phyloP scores from a whole-genome alignment of 2,797 vertebrate genomes.

The Stomatorhinus walkeri region DNA sequence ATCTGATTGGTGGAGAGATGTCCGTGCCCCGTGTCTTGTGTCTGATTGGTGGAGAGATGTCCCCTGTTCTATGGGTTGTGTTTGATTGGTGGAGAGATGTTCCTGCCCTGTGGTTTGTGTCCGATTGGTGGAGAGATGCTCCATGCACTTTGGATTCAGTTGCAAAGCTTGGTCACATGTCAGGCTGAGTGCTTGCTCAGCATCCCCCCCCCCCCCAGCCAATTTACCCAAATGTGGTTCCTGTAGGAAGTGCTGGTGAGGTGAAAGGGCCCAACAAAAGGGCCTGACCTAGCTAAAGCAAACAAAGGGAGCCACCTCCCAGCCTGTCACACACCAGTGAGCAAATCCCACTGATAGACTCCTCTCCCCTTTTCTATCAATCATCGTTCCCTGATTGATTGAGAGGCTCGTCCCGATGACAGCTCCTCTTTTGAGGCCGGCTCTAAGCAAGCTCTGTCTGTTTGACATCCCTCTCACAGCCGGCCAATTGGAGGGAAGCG shows the following conservation, averaged over 20 bases:
- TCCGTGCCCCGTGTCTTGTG: no score
- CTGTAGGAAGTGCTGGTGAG: slow-evolving; percentile 21
- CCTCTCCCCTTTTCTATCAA: slow-evolving; percentile 25
- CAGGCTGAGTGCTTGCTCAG: neutral
- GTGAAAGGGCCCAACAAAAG: slow-evolving; percentile 15
- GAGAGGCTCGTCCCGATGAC: slow-evolving; percentile 3
- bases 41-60: no score
- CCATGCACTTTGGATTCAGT: neutral
- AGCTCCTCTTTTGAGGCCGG: slow-evolving; percentile 12
- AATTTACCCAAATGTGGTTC: neutral
- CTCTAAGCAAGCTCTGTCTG: neutral
- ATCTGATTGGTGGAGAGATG: no score
- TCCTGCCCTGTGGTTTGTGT: neutral
- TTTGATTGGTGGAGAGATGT: no score
- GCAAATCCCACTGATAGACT: slow-evolving; percentile 14
- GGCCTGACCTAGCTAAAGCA: neutral
- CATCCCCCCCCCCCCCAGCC: neutral
- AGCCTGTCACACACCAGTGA: slow-evolving; percentile 25
- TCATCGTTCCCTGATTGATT: slow-evolving; percentile 18
- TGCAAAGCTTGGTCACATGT: neutral
- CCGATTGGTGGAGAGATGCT: neutral
- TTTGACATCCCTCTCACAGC: slow-evolving; percentile 12
- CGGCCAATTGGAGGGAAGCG: neutral
- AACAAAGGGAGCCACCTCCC: slow-evolving; percentile 2
- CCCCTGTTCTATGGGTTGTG: neutral